These are phyloP conservation scores for Erythrocercus mccallii DNA, from an alignment of 2,113 vertebrate genomes.

Conservation along the genomic window DNA sequence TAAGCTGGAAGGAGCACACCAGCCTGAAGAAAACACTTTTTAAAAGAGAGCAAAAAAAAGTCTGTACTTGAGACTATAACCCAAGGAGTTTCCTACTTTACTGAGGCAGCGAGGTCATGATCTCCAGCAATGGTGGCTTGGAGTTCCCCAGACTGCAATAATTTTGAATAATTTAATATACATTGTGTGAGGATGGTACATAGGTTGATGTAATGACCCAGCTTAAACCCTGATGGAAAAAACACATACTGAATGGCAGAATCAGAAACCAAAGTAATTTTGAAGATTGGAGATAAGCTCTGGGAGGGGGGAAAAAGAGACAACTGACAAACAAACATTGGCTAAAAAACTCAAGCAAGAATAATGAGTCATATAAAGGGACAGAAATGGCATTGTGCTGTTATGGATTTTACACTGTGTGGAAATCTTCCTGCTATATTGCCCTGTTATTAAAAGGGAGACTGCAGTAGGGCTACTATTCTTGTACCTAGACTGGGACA, in stretches of 20 bases:
- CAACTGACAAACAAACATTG: background rate
- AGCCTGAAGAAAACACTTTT: background rate
- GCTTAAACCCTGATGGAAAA: background rate
- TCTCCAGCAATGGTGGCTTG: background rate
- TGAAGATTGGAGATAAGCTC: background rate
- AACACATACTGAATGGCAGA: background rate
- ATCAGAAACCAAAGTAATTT: background rate
- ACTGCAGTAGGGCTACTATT: background rate
- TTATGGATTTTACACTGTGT: background rate
- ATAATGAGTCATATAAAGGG: background rate
- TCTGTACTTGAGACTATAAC: background rate
- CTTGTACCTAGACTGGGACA: background rate
- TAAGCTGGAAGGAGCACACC: background rate
- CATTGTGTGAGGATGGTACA: background rate
- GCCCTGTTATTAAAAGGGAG: background rate
- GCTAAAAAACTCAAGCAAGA: background rate
- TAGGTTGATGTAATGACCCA: background rate
- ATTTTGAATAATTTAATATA: background rate
- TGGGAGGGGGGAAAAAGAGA: background rate
- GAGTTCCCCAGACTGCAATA: background rate
- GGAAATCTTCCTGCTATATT: background rate
- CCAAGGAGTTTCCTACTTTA: background rate
- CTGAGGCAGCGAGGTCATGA: rapidly evolving
- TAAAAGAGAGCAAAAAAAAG: background rate
- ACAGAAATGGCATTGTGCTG: background rate